These are phyloP conservation scores for Heteromormyrus szaboi DNA, from an alignment of 2,797 vertebrate species.

Conservation along the genomic window DNA sequence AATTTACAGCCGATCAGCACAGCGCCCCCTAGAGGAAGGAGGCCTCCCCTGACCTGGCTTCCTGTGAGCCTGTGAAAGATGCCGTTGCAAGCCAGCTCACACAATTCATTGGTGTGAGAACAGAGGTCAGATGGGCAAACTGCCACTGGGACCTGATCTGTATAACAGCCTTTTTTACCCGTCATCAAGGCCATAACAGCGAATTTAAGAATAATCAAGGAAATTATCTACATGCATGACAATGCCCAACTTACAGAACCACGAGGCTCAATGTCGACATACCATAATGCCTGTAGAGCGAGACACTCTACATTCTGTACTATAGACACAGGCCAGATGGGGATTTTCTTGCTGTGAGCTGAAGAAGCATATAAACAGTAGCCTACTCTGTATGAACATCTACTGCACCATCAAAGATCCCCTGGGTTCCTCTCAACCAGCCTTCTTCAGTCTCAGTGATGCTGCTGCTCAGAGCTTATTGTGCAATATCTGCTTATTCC, in stretches of 20 bases:
- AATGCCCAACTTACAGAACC: neutral
- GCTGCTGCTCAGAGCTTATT: neutral
- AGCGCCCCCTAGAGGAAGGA: constrained; percentile 55
- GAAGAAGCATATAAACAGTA: neutral
- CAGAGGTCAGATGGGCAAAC: neutral
- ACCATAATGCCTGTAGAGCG: neutral
- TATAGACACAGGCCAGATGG: neutral
- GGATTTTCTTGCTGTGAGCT: neutral
- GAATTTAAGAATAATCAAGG: neutral
- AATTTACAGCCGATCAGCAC: constrained; percentile 78
- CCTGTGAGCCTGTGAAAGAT: neutral
- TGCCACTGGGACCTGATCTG: neutral
- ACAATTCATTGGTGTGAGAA: neutral
- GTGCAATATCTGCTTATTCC: neutral
- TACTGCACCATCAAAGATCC: neutral
- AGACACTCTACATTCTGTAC: neutral
- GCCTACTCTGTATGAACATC: neutral
- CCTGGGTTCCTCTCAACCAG: neutral
- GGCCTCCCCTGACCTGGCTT: neutral
- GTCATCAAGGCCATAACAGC: neutral
- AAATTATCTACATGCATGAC: neutral
- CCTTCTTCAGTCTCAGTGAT: neutral
- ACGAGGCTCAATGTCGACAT: neutral
- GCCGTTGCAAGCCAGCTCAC: neutral
- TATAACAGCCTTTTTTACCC: neutral